phyloP scores from a whole-genome alignment of 2,113 vertebrate species.

The Tenrec ecaudatus region DNA sequence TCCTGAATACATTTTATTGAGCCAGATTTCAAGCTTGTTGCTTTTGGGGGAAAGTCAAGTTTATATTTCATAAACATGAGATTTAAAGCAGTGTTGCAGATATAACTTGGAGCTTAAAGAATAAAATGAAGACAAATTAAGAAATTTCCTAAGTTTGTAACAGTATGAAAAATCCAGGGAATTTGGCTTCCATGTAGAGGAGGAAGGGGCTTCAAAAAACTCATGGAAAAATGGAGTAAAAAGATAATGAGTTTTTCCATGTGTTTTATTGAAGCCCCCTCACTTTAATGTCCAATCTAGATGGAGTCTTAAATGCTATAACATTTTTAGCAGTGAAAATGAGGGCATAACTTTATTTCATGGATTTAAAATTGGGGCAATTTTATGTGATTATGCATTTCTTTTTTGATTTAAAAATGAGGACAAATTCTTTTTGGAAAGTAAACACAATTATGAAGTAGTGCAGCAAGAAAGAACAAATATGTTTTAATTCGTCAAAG shows the following conservation, averaged over 20 bases:
- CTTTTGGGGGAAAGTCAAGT: background rate
- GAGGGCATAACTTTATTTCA: background rate
- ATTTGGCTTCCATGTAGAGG: background rate
- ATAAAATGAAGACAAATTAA: background rate
- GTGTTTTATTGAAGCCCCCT: too few relatives aligned
- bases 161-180: background rate
- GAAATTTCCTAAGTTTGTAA: slow-evolving; percentile 5
- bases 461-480: background rate
- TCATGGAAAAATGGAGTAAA: too few relatives aligned
- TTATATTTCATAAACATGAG: slow-evolving; percentile 45
- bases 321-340: slow-evolving; percentile 32
- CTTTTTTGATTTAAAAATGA: slow-evolving; percentile 33
- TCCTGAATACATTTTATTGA: slow-evolving; percentile 15
- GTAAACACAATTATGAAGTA: background rate
- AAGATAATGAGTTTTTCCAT: too few relatives aligned
- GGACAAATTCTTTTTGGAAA: background rate
- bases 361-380: background rate
- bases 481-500: background rate
- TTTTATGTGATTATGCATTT: background rate
- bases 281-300: background rate
- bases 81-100: background rate
- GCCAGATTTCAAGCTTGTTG: background rate
- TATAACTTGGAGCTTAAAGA: slow-evolving; percentile 34
- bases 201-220: background rate
- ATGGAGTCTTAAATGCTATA: background rate